Evolutionary conservation across 2,888 invertebrate species (phyloP).

Genomic region (Agrochola lychnidis): DNA sequence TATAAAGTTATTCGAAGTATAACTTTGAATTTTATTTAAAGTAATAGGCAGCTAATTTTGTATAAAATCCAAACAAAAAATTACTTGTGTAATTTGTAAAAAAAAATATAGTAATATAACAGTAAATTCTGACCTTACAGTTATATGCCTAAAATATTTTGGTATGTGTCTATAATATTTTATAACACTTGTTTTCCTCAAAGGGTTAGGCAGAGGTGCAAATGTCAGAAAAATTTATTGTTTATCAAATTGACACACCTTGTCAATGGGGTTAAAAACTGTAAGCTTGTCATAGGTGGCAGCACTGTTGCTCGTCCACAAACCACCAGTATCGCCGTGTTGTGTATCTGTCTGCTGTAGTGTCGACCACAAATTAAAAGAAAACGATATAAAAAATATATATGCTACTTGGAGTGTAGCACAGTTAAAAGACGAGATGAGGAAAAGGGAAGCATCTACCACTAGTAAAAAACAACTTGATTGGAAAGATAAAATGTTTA

Average conservation of each 20-base stretch:
- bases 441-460: no score
- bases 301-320: no score
- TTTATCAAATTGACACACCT: not conserved
- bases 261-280: not conserved
- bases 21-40: conserved; percentile 8
- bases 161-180: not conserved
- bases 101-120: not conserved
- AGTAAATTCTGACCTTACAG: not conserved
- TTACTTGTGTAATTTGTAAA: not conserved
- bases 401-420: no score
- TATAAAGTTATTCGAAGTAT: not conserved
- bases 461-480: no score
- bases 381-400: no score
- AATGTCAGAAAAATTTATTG: not conserved
- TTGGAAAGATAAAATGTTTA: no score
- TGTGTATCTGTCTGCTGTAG: no score
- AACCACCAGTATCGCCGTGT: no score
- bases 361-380: no score
- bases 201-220: not conserved
- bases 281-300: no score
- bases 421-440: no score
- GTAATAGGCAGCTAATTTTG: conserved; percentile 2
- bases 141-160: not conserved
- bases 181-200: not conserved
- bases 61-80: not conserved